These are phyloP conservation scores for Pyrrhia umbra DNA, from an alignment of 2,888 invertebrate genomes.

Conservation along the genomic window DNA sequence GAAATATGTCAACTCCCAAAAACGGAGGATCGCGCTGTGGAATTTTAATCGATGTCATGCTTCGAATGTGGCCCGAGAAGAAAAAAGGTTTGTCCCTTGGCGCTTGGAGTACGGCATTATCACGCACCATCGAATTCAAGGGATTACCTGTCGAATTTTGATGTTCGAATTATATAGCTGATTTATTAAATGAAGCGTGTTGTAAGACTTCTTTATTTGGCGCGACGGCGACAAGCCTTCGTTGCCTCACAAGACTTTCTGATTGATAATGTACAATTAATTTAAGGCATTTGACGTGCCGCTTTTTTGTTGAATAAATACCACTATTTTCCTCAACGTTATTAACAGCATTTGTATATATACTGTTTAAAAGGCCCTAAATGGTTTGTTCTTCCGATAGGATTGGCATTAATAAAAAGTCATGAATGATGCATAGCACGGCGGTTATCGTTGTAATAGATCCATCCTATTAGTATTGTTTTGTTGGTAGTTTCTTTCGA, in stretches of 20 bases:
- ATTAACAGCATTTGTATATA: conserved; percentile 44
- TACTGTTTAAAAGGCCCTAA: conserved; percentile 37
- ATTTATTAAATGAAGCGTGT: conserved; percentile 75
- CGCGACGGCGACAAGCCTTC: conserved; percentile 51
- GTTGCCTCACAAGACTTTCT: conserved; percentile 64
- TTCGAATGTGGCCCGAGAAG: conserved; percentile 69
- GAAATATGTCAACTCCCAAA: conserved; percentile 74
- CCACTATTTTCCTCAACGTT: conserved; percentile 41
- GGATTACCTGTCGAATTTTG: conserved; percentile 80
- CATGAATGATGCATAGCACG: conserved; percentile 71
- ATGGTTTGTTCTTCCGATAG: conserved; percentile 39
- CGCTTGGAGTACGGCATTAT: conserved; percentile 62
- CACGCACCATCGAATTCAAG: conserved; percentile 73
- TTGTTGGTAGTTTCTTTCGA: conserved; percentile 73
- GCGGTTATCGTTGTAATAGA: conserved; percentile 75
- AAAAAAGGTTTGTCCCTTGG: conserved; percentile 68
- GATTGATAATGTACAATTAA: conserved; percentile 69
- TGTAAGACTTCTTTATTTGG: conserved; percentile 72
- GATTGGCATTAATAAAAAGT: conserved; percentile 50
- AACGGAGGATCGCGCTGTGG: conserved; percentile 74
- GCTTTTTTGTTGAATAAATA: conserved; percentile 47
- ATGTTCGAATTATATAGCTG: conserved; percentile 76
- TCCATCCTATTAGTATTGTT: conserved; percentile 77
- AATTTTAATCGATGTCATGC: conserved; percentile 80
- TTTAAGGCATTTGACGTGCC: conserved; percentile 43